Evolutionary conservation across 2,888 invertebrate species (phyloP).

Genomic region (Drosophila rellima): DNA sequence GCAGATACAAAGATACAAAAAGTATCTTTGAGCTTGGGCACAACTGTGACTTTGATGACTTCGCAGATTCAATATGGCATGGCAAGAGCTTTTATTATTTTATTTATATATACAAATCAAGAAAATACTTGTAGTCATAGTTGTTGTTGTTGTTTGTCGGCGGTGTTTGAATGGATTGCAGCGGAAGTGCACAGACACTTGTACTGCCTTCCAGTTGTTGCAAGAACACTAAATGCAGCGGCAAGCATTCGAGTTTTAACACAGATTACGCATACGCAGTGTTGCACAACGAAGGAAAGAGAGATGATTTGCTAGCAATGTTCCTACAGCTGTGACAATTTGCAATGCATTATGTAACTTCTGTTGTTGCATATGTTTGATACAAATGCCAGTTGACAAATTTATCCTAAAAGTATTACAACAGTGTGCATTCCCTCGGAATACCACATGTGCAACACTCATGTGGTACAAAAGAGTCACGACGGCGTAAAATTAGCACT

Average conservation of each 20-base stretch:
- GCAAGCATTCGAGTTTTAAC: constrained; percentile 29
- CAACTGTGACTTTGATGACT: constrained; percentile 52
- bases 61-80: constrained; percentile 27
- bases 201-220: neutral
- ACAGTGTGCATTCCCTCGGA: too few species aligned
- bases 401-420: too few species aligned
- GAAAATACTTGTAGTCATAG: constrained; percentile 8
- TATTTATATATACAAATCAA: constrained; percentile 42
- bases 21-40: constrained; percentile 44
- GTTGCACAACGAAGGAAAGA: constrained; percentile 17
- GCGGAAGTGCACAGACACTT: constrained; percentile 35
- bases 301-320: constrained; percentile 8
- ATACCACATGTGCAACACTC: too few species aligned
- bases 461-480: too few species aligned
- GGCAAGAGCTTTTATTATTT: constrained; percentile 18
- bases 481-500: too few species aligned
- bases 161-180: constrained; percentile 28
- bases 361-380: neutral
- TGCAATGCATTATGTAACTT: constrained; percentile 21
- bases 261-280: constrained; percentile 47
- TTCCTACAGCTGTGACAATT: constrained; percentile 33
- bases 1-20: constrained; percentile 35
- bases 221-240: constrained; percentile 5
- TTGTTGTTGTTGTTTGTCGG: constrained; percentile 24
- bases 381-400: neutral